A percentile compares a stretch with the other conserved stretches of the same genome.
phyloP scores from a whole-genome alignment of 2,888 invertebrate genomes.

The Molanna angustata region DNA sequence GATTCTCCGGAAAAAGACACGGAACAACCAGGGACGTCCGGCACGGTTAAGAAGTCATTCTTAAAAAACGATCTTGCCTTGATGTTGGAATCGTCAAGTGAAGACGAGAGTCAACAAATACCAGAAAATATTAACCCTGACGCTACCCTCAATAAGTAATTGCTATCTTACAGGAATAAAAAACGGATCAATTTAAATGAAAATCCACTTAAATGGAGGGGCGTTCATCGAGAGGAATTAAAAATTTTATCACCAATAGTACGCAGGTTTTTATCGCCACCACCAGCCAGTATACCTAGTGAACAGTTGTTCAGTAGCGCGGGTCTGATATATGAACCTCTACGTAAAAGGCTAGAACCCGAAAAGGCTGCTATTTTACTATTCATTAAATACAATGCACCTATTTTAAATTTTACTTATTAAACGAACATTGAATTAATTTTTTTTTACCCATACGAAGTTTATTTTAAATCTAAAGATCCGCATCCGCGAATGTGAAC shows the following conservation, averaged over 20 bases:
- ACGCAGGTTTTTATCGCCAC: not conserved
- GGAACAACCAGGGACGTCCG: not conserved
- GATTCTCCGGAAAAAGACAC: not conserved
- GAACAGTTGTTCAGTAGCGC: too few species aligned
- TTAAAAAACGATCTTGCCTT: conserved; percentile 2
- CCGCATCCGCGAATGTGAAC: too few species aligned
- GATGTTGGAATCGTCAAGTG: conserved; percentile 3
- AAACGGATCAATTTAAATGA: not conserved
- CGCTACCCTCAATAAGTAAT: not conserved
- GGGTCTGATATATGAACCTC: too few species aligned
- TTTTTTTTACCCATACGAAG: too few species aligned
- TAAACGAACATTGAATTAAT: too few species aligned
- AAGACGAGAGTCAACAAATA: not conserved
- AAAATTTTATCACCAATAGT: conserved; percentile 1
- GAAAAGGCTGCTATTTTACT: too few species aligned
- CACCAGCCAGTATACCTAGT: conserved; percentile 4
- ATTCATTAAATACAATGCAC: too few species aligned
- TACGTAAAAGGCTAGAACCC: too few species aligned
- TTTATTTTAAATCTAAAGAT: too few species aligned
- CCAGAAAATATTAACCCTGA: conserved; percentile 2
- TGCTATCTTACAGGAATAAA: not conserved
- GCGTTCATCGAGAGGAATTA: conserved; percentile 2
- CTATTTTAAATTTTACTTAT: too few species aligned
- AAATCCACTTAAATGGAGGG: conserved; percentile 2
- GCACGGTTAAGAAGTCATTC: not conserved